These are phyloP conservation scores for Cinclus mexicanus DNA, from an alignment of 2,113 vertebrate genomes.

Conservation along the genomic window DNA sequence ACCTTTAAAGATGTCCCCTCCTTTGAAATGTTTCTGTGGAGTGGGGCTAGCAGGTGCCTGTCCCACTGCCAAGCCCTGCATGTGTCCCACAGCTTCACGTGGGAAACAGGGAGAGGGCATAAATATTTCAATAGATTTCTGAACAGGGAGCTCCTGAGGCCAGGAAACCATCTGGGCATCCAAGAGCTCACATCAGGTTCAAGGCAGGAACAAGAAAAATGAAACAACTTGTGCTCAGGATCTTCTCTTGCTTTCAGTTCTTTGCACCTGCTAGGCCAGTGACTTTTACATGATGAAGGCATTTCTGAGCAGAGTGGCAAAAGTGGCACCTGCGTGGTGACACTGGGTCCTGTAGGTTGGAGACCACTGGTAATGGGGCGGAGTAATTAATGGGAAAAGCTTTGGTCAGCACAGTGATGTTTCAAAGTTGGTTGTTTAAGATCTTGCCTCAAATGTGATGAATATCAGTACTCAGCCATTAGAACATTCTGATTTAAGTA, in stretches of 20 bases:
- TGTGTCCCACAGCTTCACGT: rapidly evolving
- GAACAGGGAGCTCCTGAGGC: background rate
- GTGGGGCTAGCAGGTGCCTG: background rate
- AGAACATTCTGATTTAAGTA: background rate
- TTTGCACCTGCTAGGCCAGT: background rate
- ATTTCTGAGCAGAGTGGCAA: background rate
- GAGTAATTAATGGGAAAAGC: background rate
- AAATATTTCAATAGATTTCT: background rate
- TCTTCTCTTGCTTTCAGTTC: background rate
- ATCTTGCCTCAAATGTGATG: background rate
- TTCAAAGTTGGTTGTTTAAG: background rate
- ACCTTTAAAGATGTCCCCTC: background rate
- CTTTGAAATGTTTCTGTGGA: background rate
- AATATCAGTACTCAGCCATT: background rate
- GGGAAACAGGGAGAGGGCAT: rapidly evolving
- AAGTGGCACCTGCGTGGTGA: background rate
- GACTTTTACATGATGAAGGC: background rate
- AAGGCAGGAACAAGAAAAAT: background rate
- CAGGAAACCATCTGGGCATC: background rate
- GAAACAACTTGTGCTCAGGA: background rate
- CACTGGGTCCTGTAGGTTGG: background rate
- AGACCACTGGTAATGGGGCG: rapidly evolving
- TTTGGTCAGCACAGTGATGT: background rate
- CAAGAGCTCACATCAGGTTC: rapidly evolving
- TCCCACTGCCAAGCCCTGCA: background rate